Base-by-base conservation (phyloP, 2,113 vertebrate genomes). In the Percina caprodes region DNA sequence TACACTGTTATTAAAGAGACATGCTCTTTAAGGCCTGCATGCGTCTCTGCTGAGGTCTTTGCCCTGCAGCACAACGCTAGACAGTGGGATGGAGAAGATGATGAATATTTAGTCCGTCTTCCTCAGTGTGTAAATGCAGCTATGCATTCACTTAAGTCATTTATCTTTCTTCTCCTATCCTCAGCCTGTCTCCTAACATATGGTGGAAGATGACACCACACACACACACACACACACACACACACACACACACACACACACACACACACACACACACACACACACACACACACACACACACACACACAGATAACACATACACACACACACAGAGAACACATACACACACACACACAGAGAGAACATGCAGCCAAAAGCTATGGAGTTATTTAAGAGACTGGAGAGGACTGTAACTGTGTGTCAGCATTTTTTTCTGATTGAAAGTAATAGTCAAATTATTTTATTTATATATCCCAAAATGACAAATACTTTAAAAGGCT, bases 91-190 rank as follows among this genome's bases (percentile, higher is more conserved):
- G 70, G 74, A 78, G 75, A 74, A 70, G 77, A 88, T 91, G 90
- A 93, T 89, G 91, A 86, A 92, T 92, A 92, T 91, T 91, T 87
- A 88, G 84, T 81, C 73, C 60, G 69, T 91, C 90, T 84, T 86
- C 74, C 83, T 74, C 70, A 70, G 79, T 91, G 88, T 93, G 91
- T 90, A 91, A 91, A 92, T 86, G 86, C 91, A 93, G 87, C 77
- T 86, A 91, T 88, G 87, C 92, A 91, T 92, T 92, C 84, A 93
- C 85, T 91, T 81, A 87, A 93, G 56, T 93, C 92, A 94, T 94
- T 93, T 93, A 93, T 94, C 93, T 93, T 94, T 90, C 70, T 70
- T 83, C 79, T 89, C 79, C 87, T 86, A 69, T 90, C 85, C 70
- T 88, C 80, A 82, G 74, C 85, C 80, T 94, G 90, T 94, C 93